Percentiles rank a stretch among this genome's conserved stretches.
phyloP scores from a whole-genome alignment of 2,113 vertebrate genomes.

The Lepus americanus region DNA sequence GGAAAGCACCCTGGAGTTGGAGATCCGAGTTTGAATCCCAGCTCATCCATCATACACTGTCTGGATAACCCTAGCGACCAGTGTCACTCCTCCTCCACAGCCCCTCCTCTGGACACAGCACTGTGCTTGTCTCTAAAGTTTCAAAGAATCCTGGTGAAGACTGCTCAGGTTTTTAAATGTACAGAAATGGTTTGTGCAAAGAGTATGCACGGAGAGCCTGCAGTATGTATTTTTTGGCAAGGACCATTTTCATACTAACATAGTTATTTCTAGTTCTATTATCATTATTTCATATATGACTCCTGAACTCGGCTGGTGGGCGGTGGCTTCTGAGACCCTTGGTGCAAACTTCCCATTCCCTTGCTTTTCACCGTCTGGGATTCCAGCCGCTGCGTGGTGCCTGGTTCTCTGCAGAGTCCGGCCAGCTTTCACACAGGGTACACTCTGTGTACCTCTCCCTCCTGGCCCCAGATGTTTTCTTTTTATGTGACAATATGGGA shows the following conservation, averaged over 20 bases:
- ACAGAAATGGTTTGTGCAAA: accelerated
- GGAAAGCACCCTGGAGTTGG: not conserved
- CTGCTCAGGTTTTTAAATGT: accelerated
- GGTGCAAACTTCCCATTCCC: accelerated
- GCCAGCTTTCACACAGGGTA: accelerated
- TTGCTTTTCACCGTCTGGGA: not conserved
- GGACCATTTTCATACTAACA: accelerated
- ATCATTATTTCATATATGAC: not conserved
- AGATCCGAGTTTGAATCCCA: constrained; percentile 64
- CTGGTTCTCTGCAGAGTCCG: accelerated
- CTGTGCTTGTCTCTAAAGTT: not conserved
- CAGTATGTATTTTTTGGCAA: accelerated
- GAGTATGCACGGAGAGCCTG: accelerated
- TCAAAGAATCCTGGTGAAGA: not conserved
- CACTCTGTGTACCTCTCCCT: accelerated
- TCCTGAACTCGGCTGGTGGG: not conserved
- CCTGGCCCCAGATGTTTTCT: not conserved
- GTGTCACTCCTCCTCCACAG: not conserved
- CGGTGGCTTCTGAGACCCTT: not conserved
- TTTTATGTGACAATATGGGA: not conserved
- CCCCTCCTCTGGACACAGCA: not conserved
- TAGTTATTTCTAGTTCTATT: not conserved
- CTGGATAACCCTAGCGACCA: not conserved
- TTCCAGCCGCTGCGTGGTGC: not conserved
- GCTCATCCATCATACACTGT: constrained; percentile 9